Conservation (phyloP, 2,797 vertebrate genomes). For the Saxicola maurus region DNA sequence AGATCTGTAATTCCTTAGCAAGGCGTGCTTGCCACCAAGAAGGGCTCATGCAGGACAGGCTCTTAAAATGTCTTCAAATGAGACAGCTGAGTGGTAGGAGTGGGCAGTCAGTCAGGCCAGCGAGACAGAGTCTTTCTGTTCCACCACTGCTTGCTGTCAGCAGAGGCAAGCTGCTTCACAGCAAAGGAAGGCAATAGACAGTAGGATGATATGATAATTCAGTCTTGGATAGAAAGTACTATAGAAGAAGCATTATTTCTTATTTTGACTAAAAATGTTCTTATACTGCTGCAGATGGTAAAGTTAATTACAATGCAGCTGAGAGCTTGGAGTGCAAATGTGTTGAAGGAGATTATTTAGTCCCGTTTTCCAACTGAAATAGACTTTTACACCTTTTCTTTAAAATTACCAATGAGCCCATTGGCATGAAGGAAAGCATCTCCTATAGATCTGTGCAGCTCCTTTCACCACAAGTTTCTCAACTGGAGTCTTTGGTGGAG, state of each 20-base stretch:
- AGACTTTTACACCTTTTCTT: background rate
- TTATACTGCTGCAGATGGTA: background rate
- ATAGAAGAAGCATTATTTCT: background rate
- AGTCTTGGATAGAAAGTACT: background rate
- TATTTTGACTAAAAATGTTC: background rate
- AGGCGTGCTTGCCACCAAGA: background rate
- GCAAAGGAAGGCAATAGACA: background rate
- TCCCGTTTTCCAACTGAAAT: background rate
- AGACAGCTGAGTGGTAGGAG: background rate
- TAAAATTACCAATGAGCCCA: background rate
- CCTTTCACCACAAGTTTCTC: background rate
- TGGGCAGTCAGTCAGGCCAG: background rate
- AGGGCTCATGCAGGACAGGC: background rate
- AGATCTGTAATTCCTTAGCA: background rate
- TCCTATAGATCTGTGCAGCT: background rate
- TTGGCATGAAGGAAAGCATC: background rate
- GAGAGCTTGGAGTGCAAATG: background rate
- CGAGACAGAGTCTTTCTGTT: background rate
- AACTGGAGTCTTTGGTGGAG: background rate
- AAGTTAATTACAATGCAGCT: background rate
- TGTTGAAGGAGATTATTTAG: background rate
- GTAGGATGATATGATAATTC: background rate
- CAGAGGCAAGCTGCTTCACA: background rate
- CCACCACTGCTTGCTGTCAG: background rate
- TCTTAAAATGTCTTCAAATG: background rate